Percentiles rank a stretch among this genome's conserved stretches.
Evolutionary conservation across 1,140 invertebrate genomes (phyloP).

Genomic region (Drosophila ananassae): DNA sequence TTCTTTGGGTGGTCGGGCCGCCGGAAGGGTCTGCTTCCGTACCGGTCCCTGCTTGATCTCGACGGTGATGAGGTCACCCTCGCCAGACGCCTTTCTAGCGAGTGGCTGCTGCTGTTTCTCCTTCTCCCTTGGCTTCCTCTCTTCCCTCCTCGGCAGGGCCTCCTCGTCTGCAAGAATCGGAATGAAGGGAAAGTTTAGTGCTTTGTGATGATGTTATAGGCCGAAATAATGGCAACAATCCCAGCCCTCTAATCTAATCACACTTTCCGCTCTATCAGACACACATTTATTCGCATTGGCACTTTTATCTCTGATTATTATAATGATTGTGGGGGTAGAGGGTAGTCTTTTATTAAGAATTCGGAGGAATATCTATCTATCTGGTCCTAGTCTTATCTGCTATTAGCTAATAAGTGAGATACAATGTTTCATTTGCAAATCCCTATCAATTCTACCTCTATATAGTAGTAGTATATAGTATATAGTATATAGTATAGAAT

Average conservation of each 20-base stretch:
- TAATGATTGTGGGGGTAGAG: conserved; percentile 22
- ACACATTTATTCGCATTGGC: background rate
- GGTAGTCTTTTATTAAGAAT: background rate
- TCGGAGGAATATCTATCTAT: no score
- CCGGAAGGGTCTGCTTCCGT: conserved; percentile 24
- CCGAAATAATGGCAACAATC: conserved; percentile 18
- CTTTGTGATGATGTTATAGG: conserved; percentile 15
- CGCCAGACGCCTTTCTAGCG: conserved; percentile 32
- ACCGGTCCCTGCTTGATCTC: conserved; percentile 67
- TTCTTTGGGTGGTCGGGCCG: conserved; percentile 13
- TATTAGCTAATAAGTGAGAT: no score
- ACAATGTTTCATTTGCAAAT: no score
- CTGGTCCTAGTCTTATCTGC: no score
- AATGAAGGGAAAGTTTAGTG: conserved; percentile 23
- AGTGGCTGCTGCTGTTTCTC: conserved; percentile 12
- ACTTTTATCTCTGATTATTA: conserved; percentile 30
- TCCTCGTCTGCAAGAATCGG: conserved; percentile 68
- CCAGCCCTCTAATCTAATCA: conserved; percentile 36
- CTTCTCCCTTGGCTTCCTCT: conserved; percentile 5
- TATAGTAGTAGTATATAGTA: no score
- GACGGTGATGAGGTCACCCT: conserved; percentile 61
- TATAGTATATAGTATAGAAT: no score
- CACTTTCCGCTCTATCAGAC: background rate
- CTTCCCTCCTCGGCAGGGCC: conserved; percentile 36
- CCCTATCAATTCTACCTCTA: no score